Evolutionary conservation across 2,888 invertebrate genomes (phyloP), one percentile per base, ranked within the genome.

Genomic region (Steinernema scapterisci): DNA sequence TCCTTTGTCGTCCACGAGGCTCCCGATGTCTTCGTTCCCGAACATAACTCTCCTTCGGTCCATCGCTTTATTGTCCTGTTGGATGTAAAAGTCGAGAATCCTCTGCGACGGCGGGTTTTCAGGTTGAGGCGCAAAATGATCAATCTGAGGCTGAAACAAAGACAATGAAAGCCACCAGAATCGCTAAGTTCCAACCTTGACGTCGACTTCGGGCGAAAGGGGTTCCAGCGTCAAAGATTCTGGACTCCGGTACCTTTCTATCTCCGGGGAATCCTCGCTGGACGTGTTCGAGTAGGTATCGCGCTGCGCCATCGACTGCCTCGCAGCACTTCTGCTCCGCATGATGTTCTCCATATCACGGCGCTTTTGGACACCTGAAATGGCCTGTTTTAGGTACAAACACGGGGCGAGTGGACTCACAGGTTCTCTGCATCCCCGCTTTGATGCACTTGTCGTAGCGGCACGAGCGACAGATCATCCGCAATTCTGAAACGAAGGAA

Each of bases 381-480:
- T 3, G 9, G 6, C 7, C 2, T 56, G 27, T 38, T 51, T 6
- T 43, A n/a, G 38, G 19, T 52, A 0, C 9, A 21, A 13, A 21
- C n/a, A 0, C 1, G 13, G 11, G 45, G 11, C 25, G 48, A 25
- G n/a, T n/a, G n/a, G 43, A 25, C 74, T 75, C 19, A 78, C 82
- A 81, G 56, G 80, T 76, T 25, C 81, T 43, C 43, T 80, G 77
- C 78, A 82, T 80, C 70, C 82, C 82, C 6, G 81, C 80, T 63
- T 74, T 71, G 9, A 82, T 38, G 63, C 82, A 82, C 23, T 81
- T 80, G 48, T 75, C 78, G 63, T 81, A 82, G 70, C 82, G 77
- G 74, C 82, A 82, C 3, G 80, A 77, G 25, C 82, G 76, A 70
- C 82, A 82, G 19, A 81, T 80, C 82, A 82, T 82, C 27, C 82